Evolutionary conservation across 2,888 invertebrate species (phyloP).

Genomic region (Blastobasis lacticolella): DNA sequence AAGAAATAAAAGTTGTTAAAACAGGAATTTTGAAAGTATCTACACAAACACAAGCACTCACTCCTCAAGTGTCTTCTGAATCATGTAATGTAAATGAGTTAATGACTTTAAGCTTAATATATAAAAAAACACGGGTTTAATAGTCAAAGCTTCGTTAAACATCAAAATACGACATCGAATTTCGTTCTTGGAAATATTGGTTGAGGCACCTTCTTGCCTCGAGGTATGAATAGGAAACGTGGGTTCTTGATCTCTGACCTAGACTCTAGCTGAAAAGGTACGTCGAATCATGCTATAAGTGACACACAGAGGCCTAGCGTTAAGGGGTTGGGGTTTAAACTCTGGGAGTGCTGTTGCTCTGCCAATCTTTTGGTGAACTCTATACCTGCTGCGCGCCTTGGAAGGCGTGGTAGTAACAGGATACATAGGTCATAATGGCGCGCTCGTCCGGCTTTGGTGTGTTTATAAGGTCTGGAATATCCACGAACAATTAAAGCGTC

Average conservation of each 20-base stretch:
- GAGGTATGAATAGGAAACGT: too few relatives aligned
- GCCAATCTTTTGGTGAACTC: conserved; percentile 33
- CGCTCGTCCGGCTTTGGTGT: conserved; percentile 99
- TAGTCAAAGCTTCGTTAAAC: not conserved
- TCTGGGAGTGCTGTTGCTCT: conserved; percentile 48
- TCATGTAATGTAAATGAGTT: conserved; percentile 25
- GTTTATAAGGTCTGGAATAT: conserved; percentile 97
- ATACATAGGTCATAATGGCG: conserved; percentile 99
- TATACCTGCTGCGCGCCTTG: conserved; percentile 98
- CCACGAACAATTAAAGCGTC: conserved; percentile 18
- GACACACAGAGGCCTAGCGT: conserved; percentile 66
- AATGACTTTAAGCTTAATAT: conserved; percentile 42
- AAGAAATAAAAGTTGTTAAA: too few relatives aligned
- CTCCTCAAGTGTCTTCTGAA: conserved; percentile 24
- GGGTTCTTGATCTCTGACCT: too few relatives aligned
- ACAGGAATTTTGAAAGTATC: too few relatives aligned
- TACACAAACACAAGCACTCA: conserved; percentile 35
- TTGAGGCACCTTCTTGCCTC: too few relatives aligned
- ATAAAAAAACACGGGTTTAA: conserved; percentile 5
- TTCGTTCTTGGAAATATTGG: not conserved
- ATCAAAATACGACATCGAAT: conserved; percentile 4
- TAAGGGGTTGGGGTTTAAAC: conserved; percentile 48
- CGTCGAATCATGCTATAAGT: conserved; percentile 63
- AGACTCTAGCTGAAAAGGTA: not conserved
- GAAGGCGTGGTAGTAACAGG: conserved; percentile 99